Evolutionary conservation across 1,140 invertebrate species (phyloP).

Genomic region (Eurosta solidaginis): DNA sequence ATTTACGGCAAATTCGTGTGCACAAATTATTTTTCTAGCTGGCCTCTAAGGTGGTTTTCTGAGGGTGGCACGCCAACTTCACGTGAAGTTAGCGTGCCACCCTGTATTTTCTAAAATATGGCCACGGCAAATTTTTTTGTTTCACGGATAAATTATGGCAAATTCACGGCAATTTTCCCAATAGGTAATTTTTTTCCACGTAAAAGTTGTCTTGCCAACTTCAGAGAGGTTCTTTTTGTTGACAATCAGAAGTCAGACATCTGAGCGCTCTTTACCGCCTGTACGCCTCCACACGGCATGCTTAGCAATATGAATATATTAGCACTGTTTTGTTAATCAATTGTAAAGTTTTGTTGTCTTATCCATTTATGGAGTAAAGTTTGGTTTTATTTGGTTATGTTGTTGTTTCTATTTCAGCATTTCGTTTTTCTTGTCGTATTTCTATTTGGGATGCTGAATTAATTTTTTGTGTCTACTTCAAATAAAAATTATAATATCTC

Average conservation of each 20-base stretch:
- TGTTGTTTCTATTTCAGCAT: neutral
- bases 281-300: neutral
- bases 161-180: no score
- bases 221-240: no score
- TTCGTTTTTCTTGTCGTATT: neutral
- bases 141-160: no score
- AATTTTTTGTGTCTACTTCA: neutral
- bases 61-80: no score
- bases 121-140: no score
- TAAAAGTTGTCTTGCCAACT: no score
- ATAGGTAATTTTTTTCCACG: no score
- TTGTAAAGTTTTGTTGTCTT: neutral
- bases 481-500: neutral
- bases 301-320: constrained; percentile 22
- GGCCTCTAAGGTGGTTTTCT: no score
- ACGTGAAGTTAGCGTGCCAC: no score
- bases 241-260: constrained; percentile 21
- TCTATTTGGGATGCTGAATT: neutral
- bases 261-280: neutral
- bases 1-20: no score
- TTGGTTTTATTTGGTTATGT: neutral
- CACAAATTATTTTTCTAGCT: no score
- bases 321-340: neutral
- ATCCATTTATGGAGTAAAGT: neutral
- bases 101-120: no score